Base-by-base conservation (phyloP, 2,113 vertebrate species). In the Marmota flaviventris region DNA sequence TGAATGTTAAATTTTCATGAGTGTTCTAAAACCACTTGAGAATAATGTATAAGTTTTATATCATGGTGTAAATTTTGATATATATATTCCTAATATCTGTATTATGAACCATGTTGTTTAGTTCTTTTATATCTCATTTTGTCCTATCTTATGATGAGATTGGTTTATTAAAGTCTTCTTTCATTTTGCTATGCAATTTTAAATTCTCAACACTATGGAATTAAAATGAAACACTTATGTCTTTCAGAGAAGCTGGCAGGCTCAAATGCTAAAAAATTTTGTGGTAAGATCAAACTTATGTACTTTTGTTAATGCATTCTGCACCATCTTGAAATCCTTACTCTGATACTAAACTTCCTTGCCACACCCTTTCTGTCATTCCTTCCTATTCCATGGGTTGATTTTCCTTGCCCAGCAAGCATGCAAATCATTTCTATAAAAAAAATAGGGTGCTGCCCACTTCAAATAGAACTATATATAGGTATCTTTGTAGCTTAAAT, bases 231-330 rank as follows among this genome's bases (percentile, higher is more conserved):
- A 85, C 37, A 10, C 16, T 11, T 72, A 63, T n/a, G 32, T 0
- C 16, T 32, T 96, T 88, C 67, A 51, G 34, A 89, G 77, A 12
- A 81, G 29, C 67, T 34, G 70, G 22, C 8, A 63, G 61, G 69
- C 7, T 65, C 9, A 61, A 72, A 82, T 58, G 11, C 65, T 85
- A 77, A 95, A 34, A 83, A 77, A 89, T 45, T 34, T 77, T 72
- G 61, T 83, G 27, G 34, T 77, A 14, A 61, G 32, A 58, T 72
- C 18, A 85, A 45, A 16, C 24, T 88, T 93, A 24, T 39, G 25
- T 89, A 29, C 91, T n/a, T 72, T 65, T 79, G 37, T 85, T 92
- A 83, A 91, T 11, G 77, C n/a, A 79, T n/a, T 9, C 18, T 70
- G 5, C 39, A 37, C 29, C 16, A 86, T 63, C 17, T 67, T 76